Conservation (phyloP, 2,797 vertebrate genomes). For the Poeciliopsis turneri region DNA sequence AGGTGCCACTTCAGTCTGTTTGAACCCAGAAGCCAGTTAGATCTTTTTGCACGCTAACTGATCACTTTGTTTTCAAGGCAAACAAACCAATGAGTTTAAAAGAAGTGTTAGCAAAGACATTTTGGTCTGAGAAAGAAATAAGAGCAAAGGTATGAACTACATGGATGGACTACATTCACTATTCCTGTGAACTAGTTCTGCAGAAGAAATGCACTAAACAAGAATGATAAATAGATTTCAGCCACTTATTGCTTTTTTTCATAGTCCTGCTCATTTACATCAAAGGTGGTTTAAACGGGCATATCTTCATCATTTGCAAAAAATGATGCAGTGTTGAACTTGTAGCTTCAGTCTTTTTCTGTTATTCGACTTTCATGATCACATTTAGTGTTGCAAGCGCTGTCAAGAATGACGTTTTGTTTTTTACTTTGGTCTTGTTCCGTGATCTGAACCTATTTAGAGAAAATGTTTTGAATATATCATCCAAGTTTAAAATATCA, state of each 20-base stretch:
- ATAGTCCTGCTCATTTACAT: not conserved
- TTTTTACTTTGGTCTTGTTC: not conserved
- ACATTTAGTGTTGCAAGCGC: not conserved
- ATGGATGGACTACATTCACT: not conserved
- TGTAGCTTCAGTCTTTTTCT: not conserved
- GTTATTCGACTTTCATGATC: not conserved
- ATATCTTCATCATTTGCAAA: slow-evolving; percentile 1
- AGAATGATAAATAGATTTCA: not conserved
- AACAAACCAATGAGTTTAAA: not conserved
- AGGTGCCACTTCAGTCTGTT: not conserved
- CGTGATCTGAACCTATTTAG: not conserved
- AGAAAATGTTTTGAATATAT: not conserved
- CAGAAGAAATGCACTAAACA: not conserved
- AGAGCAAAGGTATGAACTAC: not conserved
- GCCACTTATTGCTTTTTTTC: not conserved
- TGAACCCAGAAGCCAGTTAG: not conserved
- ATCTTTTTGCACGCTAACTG: not conserved
- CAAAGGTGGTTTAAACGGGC: not conserved
- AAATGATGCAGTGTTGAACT: not conserved
- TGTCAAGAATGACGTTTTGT: not conserved
- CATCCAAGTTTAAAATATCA: not conserved
- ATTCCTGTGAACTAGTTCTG: not conserved
- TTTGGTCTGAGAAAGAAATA: not conserved
- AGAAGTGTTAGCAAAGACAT: not conserved
- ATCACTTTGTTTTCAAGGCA: not conserved